A percentile compares a stretch with the other conserved stretches of the same genome.
These are phyloP conservation scores for Oenanthe oenanthe DNA, from an alignment of 2,113 vertebrate genomes.

Conservation along the genomic window DNA sequence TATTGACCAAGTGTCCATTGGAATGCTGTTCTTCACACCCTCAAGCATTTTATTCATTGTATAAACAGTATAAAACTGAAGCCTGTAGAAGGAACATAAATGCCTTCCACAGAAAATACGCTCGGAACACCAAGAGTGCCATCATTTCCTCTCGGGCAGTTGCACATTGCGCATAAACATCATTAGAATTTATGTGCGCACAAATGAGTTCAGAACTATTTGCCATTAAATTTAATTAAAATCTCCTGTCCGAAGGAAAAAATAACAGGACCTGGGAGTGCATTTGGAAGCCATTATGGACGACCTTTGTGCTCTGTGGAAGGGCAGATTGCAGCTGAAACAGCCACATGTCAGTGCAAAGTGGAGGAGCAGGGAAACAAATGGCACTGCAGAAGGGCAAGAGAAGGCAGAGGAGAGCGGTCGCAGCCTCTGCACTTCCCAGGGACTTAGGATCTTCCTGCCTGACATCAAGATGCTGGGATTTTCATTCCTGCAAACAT, in stretches of 20 bases:
- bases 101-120: background rate
- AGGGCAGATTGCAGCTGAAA: background rate
- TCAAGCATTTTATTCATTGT: background rate
- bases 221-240: background rate
- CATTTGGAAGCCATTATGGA: background rate
- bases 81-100: background rate
- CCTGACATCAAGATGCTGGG: fast-evolving
- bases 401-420: background rate
- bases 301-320: fast-evolving
- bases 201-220: background rate
- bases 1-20: background rate
- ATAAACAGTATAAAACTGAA: background rate
- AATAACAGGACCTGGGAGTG: background rate
- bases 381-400: background rate
- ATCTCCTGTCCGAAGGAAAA: background rate
- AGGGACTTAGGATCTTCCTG: background rate
- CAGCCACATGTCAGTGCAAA: background rate
- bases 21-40: background rate
- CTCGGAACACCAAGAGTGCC: background rate
- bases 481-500: background rate
- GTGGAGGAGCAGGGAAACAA: background rate
- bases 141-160: background rate
- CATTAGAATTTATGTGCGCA: background rate
- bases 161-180: background rate
- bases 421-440: background rate